phyloP scores from a whole-genome alignment of 2,888 invertebrate genomes.

The Epinotia brunnichana region DNA sequence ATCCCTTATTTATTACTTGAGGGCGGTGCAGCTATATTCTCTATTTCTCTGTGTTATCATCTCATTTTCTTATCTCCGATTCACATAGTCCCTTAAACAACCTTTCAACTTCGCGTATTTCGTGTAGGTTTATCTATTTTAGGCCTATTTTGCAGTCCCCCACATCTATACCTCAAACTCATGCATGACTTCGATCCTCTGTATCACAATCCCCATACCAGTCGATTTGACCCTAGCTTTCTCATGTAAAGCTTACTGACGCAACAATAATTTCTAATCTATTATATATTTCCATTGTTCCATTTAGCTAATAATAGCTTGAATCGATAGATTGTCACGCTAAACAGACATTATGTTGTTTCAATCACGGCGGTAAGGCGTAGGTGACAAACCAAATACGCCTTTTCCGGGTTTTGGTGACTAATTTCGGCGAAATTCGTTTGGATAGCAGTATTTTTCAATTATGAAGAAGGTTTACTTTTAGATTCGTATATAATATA shows the following conservation, averaged over 20 bases:
- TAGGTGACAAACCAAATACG: slow-evolving; percentile 10
- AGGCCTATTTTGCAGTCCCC: too few species aligned
- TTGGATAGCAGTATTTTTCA: neutral
- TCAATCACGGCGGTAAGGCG: slow-evolving; percentile 10
- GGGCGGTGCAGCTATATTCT: too few species aligned
- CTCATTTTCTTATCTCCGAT: too few species aligned
- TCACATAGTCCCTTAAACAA: too few species aligned
- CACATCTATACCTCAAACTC: too few species aligned
- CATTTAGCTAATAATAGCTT: slow-evolving; percentile 10
- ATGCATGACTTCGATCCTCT: neutral
- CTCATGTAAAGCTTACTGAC: neutral
- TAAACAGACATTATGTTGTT: slow-evolving; percentile 16
- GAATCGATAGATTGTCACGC: slow-evolving; percentile 25
- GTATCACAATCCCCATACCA: neutral
- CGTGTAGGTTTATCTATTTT: too few species aligned
- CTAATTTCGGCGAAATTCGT: neutral
- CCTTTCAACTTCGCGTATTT: too few species aligned
- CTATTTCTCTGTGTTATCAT: too few species aligned
- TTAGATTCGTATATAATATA: neutral
- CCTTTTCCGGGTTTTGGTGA: neutral
- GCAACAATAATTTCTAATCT: neutral
- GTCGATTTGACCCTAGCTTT: neutral
- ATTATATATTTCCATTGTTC: neutral
- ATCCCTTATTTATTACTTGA: too few species aligned
- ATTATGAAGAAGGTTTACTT: neutral